These are phyloP conservation scores for Willisornis vidua DNA, from an alignment of 2,113 vertebrate species.

Conservation along the genomic window DNA sequence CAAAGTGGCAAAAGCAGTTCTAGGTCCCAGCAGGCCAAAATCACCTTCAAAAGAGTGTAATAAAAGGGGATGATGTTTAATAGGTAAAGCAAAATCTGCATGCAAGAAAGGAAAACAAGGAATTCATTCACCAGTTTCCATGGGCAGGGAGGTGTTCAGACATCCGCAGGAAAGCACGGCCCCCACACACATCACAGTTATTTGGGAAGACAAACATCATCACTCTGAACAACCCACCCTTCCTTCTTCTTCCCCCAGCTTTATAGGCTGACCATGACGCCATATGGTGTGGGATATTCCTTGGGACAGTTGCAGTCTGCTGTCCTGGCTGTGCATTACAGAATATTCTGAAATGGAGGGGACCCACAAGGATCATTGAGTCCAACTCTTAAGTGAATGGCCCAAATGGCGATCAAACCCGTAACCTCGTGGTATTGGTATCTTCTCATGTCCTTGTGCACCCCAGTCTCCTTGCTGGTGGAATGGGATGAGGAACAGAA, in stretches of 20 bases:
- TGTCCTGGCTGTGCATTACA: neutral
- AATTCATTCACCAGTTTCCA: neutral
- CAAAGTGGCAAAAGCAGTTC: neutral
- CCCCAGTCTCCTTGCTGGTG: neutral
- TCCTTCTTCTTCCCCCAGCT: neutral
- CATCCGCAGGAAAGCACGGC: neutral
- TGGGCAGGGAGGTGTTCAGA: neutral
- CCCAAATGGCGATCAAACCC: neutral
- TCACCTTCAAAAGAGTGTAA: neutral
- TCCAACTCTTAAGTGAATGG: neutral
- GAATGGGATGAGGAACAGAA: neutral
- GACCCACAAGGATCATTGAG: neutral
- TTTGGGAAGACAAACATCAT: neutral
- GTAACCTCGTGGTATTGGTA: neutral
- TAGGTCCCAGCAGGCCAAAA: neutral
- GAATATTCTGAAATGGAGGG: neutral
- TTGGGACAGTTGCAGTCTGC: neutral
- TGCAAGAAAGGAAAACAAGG: neutral
- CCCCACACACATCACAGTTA: neutral
- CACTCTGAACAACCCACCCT: fast-evolving
- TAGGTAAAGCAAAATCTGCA: neutral
- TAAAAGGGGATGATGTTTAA: neutral
- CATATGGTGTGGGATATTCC: neutral
- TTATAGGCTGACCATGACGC: neutral
- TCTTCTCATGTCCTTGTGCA: neutral